phyloP scores from a whole-genome alignment of 2,888 invertebrate genomes.

The Zygothrica quintamaculata region DNA sequence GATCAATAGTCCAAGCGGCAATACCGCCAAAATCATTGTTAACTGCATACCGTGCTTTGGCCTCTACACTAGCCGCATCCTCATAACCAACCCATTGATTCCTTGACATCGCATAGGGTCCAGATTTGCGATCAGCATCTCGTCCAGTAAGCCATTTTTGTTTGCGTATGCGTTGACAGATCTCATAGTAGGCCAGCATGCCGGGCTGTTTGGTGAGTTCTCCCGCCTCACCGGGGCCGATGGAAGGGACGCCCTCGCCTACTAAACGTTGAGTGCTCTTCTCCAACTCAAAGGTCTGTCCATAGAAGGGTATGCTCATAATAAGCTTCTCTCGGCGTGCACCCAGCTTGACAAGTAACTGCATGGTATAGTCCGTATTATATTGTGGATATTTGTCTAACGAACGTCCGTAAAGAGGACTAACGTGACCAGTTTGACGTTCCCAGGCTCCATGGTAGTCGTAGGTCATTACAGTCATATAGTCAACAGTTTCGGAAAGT shows the following conservation, averaged over 20 bases:
- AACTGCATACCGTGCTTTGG: constrained; percentile 91
- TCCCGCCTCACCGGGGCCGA: constrained; percentile 91
- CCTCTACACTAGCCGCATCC: constrained; percentile 90
- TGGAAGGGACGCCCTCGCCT: constrained; percentile 87
- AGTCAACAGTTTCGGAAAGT: constrained; percentile 90
- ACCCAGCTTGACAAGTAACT: constrained; percentile 89
- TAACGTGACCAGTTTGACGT: constrained; percentile 90
- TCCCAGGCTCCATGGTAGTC: constrained; percentile 97
- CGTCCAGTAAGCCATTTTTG: constrained; percentile 89
- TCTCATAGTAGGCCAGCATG: constrained; percentile 94
- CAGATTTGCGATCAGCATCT: constrained; percentile 86
- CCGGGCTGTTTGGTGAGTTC: constrained; percentile 94
- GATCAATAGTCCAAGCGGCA: constrained; percentile 94
- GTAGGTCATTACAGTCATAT: constrained; percentile 93
- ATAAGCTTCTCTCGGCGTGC: constrained; percentile 91
- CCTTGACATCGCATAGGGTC: constrained; percentile 90
- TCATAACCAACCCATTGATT: constrained; percentile 97
- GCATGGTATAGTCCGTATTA: constrained; percentile 92
- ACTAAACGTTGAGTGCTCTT: constrained; percentile 78
- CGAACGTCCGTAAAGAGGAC: constrained; percentile 89
- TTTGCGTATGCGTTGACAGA: constrained; percentile 89
- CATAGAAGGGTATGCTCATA: constrained; percentile 94
- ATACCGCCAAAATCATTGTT: constrained; percentile 91
- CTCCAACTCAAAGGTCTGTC: constrained; percentile 91
- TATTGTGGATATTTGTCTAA: constrained; percentile 91